Evolutionary conservation across 2,797 vertebrate species (phyloP).

Genomic region (Anguilla obscura): DNA sequence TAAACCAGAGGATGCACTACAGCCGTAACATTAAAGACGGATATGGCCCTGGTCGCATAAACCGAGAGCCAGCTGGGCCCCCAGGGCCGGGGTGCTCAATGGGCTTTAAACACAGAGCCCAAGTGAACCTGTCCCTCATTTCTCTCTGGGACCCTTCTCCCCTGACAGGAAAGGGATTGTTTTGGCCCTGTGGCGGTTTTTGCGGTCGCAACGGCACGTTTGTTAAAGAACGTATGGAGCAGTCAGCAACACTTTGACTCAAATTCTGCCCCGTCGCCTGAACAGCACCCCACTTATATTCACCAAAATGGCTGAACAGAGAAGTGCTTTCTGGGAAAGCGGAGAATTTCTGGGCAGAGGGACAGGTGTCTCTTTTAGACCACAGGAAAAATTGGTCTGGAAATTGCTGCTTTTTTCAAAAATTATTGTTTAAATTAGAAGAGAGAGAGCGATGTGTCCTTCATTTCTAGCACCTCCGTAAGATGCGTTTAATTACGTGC

Average conservation of each 20-base stretch:
- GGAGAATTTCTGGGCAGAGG: neutral
- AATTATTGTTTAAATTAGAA: neutral
- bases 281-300: neutral
- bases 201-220: neutral
- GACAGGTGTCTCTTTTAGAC: neutral
- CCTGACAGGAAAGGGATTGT: conserved; percentile 1
- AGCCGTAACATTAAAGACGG: neutral
- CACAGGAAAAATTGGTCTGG: no score
- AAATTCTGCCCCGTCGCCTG: neutral
- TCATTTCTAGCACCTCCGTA: no score
- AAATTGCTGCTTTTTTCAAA: neutral
- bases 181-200: neutral
- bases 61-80: neutral
- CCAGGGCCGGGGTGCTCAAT: neutral
- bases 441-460: neutral
- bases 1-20: neutral
- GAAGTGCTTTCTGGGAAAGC: neutral
- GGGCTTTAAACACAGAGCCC: neutral
- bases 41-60: neutral
- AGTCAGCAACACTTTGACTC: neutral
- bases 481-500: no score
- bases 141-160: neutral
- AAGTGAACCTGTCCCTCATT: neutral
- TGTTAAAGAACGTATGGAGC: neutral
- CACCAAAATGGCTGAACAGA: neutral